Conservation (phyloP, 2,888 invertebrate species). For the Petrolisthes manimaculis region DNA sequence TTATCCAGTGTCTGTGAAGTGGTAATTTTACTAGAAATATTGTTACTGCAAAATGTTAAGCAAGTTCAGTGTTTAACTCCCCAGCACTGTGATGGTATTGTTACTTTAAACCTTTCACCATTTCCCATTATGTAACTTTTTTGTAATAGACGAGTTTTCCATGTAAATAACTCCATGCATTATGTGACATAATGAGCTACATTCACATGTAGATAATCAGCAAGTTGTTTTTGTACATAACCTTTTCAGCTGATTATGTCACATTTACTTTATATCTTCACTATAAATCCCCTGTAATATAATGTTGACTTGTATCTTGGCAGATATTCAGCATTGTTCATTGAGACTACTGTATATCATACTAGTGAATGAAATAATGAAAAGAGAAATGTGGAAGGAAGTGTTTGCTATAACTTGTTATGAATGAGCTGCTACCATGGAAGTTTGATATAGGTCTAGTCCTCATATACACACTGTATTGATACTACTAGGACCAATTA, state of each 20-base stretch:
- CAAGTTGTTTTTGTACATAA: background rate
- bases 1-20: no score
- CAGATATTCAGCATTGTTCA: no score
- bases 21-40: background rate
- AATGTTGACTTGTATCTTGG: no score
- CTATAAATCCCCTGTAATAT: no score
- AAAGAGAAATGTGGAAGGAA: background rate
- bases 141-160: background rate
- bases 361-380: background rate
- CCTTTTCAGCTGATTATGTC: background rate
- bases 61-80: background rate
- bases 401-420: background rate
- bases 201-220: background rate
- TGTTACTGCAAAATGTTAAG: background rate
- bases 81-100: background rate
- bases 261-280: background rate
- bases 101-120: background rate
- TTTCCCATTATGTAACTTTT: background rate
- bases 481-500: slow-evolving; percentile 46
- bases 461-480: background rate
- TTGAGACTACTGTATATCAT: no score
- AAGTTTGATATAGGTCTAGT: background rate
- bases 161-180: background rate
- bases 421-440: background rate
- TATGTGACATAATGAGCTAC: background rate